Evolutionary conservation across 2,113 vertebrate genomes (phyloP).

Genomic region (Poecilia latipinna): DNA sequence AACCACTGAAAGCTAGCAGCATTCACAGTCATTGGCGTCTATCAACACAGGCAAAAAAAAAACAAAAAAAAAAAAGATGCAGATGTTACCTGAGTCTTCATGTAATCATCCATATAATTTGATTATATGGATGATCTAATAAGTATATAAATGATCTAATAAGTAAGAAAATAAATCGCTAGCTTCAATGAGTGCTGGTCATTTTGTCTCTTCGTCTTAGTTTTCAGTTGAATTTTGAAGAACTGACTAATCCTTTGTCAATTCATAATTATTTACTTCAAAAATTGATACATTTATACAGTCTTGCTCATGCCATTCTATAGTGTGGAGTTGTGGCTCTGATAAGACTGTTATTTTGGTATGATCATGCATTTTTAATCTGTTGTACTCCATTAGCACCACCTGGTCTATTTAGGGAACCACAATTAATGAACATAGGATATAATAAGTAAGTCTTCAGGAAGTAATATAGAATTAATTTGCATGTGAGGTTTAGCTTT

Average conservation of each 20-base stretch:
- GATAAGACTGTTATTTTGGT: background rate
- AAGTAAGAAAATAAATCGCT: background rate
- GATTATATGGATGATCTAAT: too few species aligned
- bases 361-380: background rate
- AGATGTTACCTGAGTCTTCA: background rate
- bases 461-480: background rate
- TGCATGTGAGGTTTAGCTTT: too few species aligned
- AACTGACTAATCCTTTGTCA: background rate
- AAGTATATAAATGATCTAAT: too few species aligned
- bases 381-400: background rate
- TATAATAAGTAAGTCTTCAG: background rate
- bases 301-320: background rate
- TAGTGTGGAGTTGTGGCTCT: background rate
- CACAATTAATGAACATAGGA: background rate
- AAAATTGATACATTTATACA: background rate
- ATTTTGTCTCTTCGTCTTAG: too few species aligned
- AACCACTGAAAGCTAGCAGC: slow-evolving; percentile 54
- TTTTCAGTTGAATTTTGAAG: background rate
- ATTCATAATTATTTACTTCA: background rate
- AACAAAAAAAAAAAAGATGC: slow-evolving; percentile 1
- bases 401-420: background rate
- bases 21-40: slow-evolving; percentile 26
- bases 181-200: background rate
- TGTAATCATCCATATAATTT: background rate
- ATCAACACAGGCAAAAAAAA: slow-evolving; percentile 34